Percentiles rank a stretch among this genome's conserved stretches.
phyloP scores from a whole-genome alignment of 2,888 invertebrate genomes.

The Gasteruption jaculator region DNA sequence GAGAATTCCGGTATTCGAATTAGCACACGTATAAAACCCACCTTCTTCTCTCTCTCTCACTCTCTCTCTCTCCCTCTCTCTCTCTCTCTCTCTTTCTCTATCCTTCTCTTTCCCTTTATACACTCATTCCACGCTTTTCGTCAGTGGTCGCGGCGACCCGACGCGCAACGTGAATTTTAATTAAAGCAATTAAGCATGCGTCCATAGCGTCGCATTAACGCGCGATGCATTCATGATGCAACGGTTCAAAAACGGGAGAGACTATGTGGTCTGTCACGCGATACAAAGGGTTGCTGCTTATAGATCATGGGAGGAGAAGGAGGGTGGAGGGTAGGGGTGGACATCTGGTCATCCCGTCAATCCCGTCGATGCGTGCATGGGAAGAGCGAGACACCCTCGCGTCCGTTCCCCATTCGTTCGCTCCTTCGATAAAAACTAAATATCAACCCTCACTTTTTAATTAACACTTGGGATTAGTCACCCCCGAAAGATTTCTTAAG shows the following conservation, averaged over 20 bases:
- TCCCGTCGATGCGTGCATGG: constrained; percentile 31
- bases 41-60: background rate
- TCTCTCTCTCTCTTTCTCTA: constrained; percentile 8
- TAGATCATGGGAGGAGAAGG: too few relatives aligned
- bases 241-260: constrained; percentile 32
- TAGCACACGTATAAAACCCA: constrained; percentile 23
- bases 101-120: background rate
- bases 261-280: constrained; percentile 31
- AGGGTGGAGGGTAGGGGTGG: constrained; percentile 23
- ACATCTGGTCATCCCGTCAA: constrained; percentile 32
- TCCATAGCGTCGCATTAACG: constrained; percentile 41
- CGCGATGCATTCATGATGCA: constrained; percentile 37
- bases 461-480: too few relatives aligned
- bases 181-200: constrained; percentile 42
- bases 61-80: constrained; percentile 4
- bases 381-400: constrained; percentile 21
- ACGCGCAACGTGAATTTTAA: constrained; percentile 38
- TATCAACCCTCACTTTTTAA: too few relatives aligned
- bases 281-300: too few relatives aligned
- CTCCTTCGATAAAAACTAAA: too few relatives aligned
- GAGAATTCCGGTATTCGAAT: constrained; percentile 21
- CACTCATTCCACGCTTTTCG: constrained; percentile 15
- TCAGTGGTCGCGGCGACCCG: constrained; percentile 22
- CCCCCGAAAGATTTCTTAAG: too few relatives aligned
- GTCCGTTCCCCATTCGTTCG: constrained; percentile 9